phyloP scores from a whole-genome alignment of 2,113 vertebrate genomes.

The Oncorhynchus nerka region DNA sequence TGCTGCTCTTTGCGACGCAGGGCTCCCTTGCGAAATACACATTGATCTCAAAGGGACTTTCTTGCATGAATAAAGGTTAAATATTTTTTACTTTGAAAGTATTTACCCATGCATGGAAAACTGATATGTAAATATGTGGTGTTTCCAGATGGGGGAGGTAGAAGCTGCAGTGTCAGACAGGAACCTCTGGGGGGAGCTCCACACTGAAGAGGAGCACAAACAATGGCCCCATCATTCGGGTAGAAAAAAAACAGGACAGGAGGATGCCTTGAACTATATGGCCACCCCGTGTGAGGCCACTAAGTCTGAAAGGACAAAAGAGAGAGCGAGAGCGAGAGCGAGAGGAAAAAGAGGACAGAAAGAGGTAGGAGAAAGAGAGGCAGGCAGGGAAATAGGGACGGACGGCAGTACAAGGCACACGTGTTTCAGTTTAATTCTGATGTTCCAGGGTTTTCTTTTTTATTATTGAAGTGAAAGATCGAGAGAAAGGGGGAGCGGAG shows the following conservation, averaged over 20 bases:
- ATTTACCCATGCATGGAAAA: no score
- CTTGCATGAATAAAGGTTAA: no score
- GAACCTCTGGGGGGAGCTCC: neutral
- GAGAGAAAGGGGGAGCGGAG: neutral
- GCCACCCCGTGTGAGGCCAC: neutral
- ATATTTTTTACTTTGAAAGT: no score
- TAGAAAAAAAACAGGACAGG: neutral
- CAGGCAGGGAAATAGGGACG: neutral
- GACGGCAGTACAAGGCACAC: neutral
- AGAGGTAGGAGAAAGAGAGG: neutral
- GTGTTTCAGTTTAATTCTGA: constrained; percentile 10
- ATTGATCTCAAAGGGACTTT: no score
- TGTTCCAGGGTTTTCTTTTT: neutral
- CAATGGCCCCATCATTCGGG: neutral
- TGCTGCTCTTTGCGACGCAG: no score
- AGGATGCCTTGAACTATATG: neutral
- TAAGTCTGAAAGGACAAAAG: no score
- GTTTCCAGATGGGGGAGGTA: neutral
- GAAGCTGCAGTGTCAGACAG: neutral
- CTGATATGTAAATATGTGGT: neutral
- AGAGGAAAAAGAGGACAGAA: neutral
- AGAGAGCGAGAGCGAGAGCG: neutral
- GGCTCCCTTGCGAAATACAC: no score
- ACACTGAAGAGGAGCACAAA: neutral
- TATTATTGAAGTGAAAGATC: neutral